These are phyloP conservation scores for Hanleya hanleyi DNA, from an alignment of 2,888 invertebrate genomes.

Conservation along the genomic window DNA sequence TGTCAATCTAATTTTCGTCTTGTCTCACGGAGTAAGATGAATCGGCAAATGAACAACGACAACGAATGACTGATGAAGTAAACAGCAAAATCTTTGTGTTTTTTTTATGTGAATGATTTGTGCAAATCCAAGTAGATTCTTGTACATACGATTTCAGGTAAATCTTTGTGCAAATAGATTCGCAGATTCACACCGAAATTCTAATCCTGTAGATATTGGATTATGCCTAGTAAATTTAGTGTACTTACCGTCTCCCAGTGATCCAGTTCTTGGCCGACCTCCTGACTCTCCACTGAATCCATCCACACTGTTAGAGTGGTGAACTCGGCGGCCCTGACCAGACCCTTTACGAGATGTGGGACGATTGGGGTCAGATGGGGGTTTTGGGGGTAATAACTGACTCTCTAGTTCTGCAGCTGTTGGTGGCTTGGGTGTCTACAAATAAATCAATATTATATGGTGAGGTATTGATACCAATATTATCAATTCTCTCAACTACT, in stretches of 20 bases:
- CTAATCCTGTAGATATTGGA: not conserved
- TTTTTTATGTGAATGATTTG: too few relatives aligned
- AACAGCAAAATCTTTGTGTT: too few relatives aligned
- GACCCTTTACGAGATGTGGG: constrained; percentile 45
- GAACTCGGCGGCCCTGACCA: constrained; percentile 38
- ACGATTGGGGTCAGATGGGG: constrained; percentile 65
- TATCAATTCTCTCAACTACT: not conserved
- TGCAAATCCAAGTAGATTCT: too few relatives aligned
- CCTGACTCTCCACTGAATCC: constrained; percentile 17
- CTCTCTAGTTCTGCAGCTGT: constrained; percentile 56
- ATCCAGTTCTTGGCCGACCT: not conserved
- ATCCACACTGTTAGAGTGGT: constrained; percentile 54
- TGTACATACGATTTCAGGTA: too few relatives aligned
- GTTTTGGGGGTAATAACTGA: constrained; percentile 61
- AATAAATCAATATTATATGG: constrained; percentile 7
- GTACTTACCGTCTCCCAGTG: not conserved
- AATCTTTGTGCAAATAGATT: too few relatives aligned
- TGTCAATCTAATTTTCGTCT: too few relatives aligned
- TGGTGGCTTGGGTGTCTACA: constrained; percentile 53
- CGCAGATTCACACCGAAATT: not conserved
- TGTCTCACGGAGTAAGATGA: too few relatives aligned
- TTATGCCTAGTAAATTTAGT: not conserved
- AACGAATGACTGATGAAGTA: too few relatives aligned
- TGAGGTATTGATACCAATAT: not conserved
- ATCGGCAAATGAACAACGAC: too few relatives aligned